A percentile compares a stretch with the other conserved stretches of the same genome.
Evolutionary conservation across 2,888 invertebrate species (phyloP).

Genomic region (Tetrapedia diversipes): DNA sequence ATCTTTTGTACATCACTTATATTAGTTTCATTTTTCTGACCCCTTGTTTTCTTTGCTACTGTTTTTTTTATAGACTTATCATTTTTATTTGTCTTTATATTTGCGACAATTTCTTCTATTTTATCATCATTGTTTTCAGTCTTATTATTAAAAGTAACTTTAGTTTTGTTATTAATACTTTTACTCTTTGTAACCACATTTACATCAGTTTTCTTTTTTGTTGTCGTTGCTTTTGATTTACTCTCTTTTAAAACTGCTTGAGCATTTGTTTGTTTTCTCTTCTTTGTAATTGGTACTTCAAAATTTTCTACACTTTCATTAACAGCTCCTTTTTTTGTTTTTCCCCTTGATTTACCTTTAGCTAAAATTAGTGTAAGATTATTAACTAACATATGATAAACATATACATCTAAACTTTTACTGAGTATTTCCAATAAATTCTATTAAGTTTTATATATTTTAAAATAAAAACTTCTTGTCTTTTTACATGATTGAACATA

Average conservation of each 20-base stretch:
- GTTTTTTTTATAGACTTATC: conserved; percentile 5
- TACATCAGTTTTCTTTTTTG: conserved; percentile 26
- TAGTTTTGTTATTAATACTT: background rate
- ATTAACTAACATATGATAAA: background rate
- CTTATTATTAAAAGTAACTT: background rate
- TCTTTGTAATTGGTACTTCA: conserved; percentile 31
- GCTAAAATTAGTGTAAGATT: conserved; percentile 36
- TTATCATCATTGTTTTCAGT: conserved; percentile 4
- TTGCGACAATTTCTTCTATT: background rate
- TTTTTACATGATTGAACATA: background rate
- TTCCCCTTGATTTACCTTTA: conserved; percentile 51
- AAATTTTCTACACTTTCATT: conserved; percentile 15
- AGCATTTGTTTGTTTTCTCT: conserved; percentile 21
- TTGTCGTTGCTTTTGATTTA: conserved; percentile 43
- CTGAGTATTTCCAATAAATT: background rate
- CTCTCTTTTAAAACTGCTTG: conserved; percentile 34
- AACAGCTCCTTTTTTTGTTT: conserved; percentile 35
- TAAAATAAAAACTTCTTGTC: background rate
- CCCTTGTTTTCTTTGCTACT: conserved; percentile 18
- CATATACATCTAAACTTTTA: background rate
- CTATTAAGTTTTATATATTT: background rate
- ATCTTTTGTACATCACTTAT: conserved; percentile 11
- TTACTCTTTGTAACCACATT: conserved; percentile 19
- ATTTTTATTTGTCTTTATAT: conserved; percentile 9
- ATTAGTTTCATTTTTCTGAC: conserved; percentile 26